phyloP scores from a whole-genome alignment of 2,113 vertebrate genomes.

The Cephalophus harveyi region DNA sequence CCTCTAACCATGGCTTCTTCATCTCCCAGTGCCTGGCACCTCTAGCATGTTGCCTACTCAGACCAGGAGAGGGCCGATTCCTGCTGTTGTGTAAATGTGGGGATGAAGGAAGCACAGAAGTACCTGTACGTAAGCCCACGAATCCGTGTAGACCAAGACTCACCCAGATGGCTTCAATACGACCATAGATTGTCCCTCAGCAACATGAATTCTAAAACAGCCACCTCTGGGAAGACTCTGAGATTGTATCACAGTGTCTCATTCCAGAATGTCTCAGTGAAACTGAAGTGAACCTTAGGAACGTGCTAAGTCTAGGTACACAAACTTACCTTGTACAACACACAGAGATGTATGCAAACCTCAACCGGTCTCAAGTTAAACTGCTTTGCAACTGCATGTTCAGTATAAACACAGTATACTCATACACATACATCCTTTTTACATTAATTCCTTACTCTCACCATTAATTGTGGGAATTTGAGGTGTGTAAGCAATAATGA shows the following conservation, averaged over 20 bases:
- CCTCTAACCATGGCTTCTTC: not conserved
- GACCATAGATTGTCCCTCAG: not conserved
- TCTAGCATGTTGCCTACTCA: not conserved
- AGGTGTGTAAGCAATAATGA: not conserved
- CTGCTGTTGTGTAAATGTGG: not conserved
- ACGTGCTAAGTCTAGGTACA: not conserved
- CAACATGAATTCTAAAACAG: not conserved
- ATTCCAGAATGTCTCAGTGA: not conserved
- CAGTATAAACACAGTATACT: not conserved
- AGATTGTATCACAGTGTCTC: not conserved
- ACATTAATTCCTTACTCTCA: not conserved
- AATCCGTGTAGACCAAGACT: not conserved
- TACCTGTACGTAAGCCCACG: not conserved
- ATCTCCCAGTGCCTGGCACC: not conserved
- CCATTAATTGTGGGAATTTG: not conserved
- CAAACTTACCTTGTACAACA: not conserved
- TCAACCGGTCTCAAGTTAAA: not conserved
- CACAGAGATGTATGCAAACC: not conserved
- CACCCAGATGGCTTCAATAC: not conserved
- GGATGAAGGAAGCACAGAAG: not conserved
- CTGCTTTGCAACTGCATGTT: not conserved
- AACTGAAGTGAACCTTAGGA: not conserved
- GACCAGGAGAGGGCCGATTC: not conserved
- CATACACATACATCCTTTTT: not conserved
- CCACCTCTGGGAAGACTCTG: not conserved